Conservation (phyloP, 2,113 vertebrate genomes). For the Syngnathus floridae region DNA sequence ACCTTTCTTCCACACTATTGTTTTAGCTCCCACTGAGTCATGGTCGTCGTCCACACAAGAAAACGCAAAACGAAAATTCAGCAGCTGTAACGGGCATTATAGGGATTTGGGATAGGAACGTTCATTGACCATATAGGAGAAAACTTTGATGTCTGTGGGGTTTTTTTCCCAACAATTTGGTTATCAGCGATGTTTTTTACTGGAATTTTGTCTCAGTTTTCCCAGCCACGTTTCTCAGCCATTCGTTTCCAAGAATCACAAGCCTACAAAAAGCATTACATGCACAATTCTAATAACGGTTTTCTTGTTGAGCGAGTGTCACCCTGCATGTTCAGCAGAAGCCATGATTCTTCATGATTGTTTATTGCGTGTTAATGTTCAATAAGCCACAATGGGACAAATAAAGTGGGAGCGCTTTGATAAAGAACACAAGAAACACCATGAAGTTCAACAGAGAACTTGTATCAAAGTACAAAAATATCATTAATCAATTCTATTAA, state of each 20-base stretch:
- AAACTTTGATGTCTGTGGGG: no score
- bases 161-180: not conserved
- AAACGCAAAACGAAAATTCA: conserved; percentile 15
- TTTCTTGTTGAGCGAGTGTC: not conserved
- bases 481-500: no score
- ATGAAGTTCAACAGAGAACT: not conserved
- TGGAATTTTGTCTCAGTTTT: not conserved
- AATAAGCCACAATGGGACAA: not conserved
- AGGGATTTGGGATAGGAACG: conserved; percentile 30
- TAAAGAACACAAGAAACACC: not conserved
- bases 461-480: not conserved
- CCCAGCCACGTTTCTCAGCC: not conserved
- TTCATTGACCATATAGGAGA: conserved; percentile 26
- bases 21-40: not conserved
- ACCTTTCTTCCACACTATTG: conserved; percentile 5
- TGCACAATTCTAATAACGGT: not conserved
- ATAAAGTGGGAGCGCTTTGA: not conserved
- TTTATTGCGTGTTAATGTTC: not conserved
- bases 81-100: conserved; percentile 12
- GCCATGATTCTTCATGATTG: no score
- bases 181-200: not conserved
- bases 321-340: not conserved
- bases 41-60: conserved; percentile 2
- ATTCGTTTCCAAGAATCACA: not conserved
- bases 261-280: not conserved